Conservation (phyloP, 2,113 vertebrate species). For the human region GRCh38 chr11:104669001-104669500, state of each 20-base stretch:
- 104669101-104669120: not conserved
- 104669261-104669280: not conserved
- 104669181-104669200: not conserved
- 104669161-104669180: not conserved
- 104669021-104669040: not conserved
- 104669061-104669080: not conserved
- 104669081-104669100: not conserved
- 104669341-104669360: not conserved
- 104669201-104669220: not conserved
- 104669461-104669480: not conserved
- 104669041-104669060: not conserved
- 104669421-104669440: not conserved
- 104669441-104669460: not conserved
- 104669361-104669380: not conserved
- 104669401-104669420: not conserved
- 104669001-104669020: not conserved
- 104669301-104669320: not conserved
- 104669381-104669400: not conserved
- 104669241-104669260: not conserved
- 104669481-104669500: not conserved
- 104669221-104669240: not conserved
- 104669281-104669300: not conserved
- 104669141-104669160: not conserved
- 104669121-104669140: not conserved
- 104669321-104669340: not conserved